Evolutionary conservation across 2,113 vertebrate genomes (phyloP).

Genomic region (Danio rerio): GRCz12tu NC_133198.1:16838001-16838500

Average conservation of each 20-base stretch:
- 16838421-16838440: background rate
- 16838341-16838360: too few relatives aligned
- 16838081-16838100: background rate
- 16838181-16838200: background rate
- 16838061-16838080: background rate
- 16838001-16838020: background rate
- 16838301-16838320: too few relatives aligned
- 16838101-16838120: background rate
- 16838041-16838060: background rate
- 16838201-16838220: background rate
- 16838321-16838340: too few relatives aligned
- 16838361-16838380: too few relatives aligned
- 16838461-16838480: background rate
- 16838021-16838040: background rate
- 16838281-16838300: too few relatives aligned
- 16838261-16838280: background rate
- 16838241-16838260: background rate
- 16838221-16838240: background rate
- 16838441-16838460: background rate
- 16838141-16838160: background rate
- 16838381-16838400: too few relatives aligned
- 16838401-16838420: background rate
- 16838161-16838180: conserved; percentile 22
- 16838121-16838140: background rate
- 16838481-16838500: background rate